Percentiles rank a stretch among this genome's conserved stretches.
Evolutionary conservation across 2,888 invertebrate genomes (phyloP).

Genomic region (Drosophila paramelanica): DNA sequence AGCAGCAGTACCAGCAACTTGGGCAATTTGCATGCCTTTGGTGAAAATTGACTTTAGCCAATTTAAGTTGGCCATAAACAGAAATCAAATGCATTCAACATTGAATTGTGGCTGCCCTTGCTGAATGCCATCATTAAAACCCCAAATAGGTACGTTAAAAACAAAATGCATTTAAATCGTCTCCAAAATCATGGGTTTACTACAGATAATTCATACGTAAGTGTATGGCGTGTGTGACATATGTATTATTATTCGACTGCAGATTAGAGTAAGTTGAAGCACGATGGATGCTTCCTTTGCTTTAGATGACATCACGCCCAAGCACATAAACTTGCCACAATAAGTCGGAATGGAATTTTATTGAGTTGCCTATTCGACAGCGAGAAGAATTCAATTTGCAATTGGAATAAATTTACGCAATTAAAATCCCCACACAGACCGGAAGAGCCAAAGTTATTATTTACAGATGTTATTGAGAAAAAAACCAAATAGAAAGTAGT

Average conservation of each 20-base stretch:
- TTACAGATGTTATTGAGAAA: constrained; percentile 39
- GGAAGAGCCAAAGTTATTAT: constrained; percentile 50
- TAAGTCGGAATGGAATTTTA: constrained; percentile 42
- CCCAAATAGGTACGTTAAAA: constrained; percentile 18
- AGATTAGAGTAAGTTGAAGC: background rate
- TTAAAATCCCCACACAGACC: constrained; percentile 46
- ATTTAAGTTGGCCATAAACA: constrained; percentile 58
- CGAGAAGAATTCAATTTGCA: constrained; percentile 42
- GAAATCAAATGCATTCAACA: constrained; percentile 46
- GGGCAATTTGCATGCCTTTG: constrained; percentile 61
- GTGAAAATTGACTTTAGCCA: constrained; percentile 56
- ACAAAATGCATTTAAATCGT: constrained; percentile 18
- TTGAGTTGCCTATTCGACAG: constrained; percentile 34
- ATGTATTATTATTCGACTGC: background rate
- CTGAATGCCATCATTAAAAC: constrained; percentile 40
- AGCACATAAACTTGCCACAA: constrained; percentile 24
- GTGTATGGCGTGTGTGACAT: constrained; percentile 2
- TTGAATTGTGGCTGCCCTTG: constrained; percentile 51
- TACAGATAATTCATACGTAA: background rate
- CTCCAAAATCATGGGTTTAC: background rate
- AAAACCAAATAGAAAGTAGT: background rate
- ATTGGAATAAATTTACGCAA: constrained; percentile 44
- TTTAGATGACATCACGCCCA: constrained; percentile 44
- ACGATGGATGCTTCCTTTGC: constrained; percentile 6
- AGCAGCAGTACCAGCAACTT: constrained; percentile 18